Conservation (phyloP, 30 jellyfish, hydroid and myxozoan genomes). For the Phacellophora camtschatica region DNA sequence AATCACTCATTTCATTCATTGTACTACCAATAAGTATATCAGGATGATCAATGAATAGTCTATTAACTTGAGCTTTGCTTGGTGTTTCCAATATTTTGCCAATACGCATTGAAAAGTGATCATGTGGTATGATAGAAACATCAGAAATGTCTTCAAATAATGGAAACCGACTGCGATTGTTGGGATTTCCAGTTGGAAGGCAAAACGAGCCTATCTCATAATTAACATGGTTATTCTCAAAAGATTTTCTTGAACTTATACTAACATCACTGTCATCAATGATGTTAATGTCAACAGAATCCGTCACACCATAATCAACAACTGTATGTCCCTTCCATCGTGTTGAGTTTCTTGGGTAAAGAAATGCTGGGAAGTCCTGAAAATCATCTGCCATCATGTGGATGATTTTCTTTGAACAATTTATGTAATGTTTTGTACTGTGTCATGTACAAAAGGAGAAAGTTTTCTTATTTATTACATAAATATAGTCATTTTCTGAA, state of each 20-base stretch:
- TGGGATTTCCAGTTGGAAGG: constrained; percentile 17
- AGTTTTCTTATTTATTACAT: too few relatives aligned
- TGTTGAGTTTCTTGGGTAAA: constrained; percentile 21
- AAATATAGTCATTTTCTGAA: too few relatives aligned
- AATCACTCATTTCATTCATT: neutral
- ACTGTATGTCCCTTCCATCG: constrained; percentile 38
- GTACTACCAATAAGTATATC: constrained; percentile 24
- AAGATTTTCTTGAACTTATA: constrained; percentile 10
- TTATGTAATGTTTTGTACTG: too few relatives aligned
- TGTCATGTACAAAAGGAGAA: too few relatives aligned
- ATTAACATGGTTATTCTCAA: neutral
- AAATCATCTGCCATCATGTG: too few relatives aligned
- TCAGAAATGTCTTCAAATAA: constrained; percentile 14
- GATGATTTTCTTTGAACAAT: too few relatives aligned
- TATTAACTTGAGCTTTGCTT: constrained; percentile 1
- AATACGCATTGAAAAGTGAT: neutral
- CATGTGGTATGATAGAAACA: constrained; percentile 38
- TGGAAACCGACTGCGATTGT: neutral
- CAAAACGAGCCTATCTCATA: neutral
- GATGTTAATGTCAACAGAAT: constrained; percentile 13
- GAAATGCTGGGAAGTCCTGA: constrained; percentile 12
- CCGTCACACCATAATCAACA: constrained; percentile 56
- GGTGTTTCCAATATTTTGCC: constrained; percentile 20
- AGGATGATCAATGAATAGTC: constrained; percentile 16
- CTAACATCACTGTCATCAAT: neutral